Conservation (phyloP, 2,888 invertebrate species). For the Pterostichus niger region DNA sequence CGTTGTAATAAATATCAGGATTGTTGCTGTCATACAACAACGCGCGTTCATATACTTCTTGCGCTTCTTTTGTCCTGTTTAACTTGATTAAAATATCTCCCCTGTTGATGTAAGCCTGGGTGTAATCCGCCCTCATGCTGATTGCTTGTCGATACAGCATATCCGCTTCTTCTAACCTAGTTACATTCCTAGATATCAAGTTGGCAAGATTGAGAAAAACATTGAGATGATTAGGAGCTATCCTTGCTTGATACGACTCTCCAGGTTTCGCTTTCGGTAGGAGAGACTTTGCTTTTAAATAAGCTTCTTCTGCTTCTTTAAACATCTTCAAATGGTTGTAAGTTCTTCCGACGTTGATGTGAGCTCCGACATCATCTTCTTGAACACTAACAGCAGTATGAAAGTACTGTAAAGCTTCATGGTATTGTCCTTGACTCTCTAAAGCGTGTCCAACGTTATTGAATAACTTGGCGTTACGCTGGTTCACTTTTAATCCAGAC, state of each 20-base stretch:
- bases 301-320: constrained; percentile 95
- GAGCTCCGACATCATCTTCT: constrained; percentile 97
- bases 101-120: constrained; percentile 97
- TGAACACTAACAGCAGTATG: constrained; percentile 95
- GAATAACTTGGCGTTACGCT: constrained; percentile 95
- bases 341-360: constrained; percentile 97
- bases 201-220: constrained; percentile 97
- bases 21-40: constrained; percentile 95
- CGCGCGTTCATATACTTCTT: constrained; percentile 96
- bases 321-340: constrained; percentile 94
- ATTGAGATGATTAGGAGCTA: constrained; percentile 97
- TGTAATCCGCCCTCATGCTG: constrained; percentile 97
- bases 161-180: constrained; percentile 95
- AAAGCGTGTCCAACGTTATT: constrained; percentile 98
- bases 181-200: constrained; percentile 94
- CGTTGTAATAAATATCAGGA: constrained; percentile 96
- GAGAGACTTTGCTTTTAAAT: constrained; percentile 92
- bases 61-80: constrained; percentile 95
- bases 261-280: constrained; percentile 95
- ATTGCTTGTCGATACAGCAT: constrained; percentile 96
- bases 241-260: constrained; percentile 95
- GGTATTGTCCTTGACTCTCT: constrained; percentile 85
- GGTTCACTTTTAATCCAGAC: constrained; percentile 92
- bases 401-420: constrained; percentile 93
- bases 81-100: constrained; percentile 97